Base-by-base conservation (phyloP, 2,888 invertebrate genomes). In the Thymelicus sylvestris region DNA sequence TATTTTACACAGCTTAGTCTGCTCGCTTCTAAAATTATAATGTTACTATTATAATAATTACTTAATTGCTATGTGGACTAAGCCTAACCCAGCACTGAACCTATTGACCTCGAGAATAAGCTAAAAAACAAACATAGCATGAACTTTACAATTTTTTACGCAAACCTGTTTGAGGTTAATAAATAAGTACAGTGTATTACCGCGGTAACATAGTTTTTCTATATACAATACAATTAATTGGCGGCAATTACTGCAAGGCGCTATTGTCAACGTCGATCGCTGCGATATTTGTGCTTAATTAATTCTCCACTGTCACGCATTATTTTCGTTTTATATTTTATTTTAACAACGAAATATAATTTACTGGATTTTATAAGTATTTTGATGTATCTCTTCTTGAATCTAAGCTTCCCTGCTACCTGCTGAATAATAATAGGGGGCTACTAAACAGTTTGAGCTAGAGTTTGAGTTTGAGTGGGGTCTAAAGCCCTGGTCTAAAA, bases 71-170 rank as follows among this genome's bases (percentile, higher is more conserved):
- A 2, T 70, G 50, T 70, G 52, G 7, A 70, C 41, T 44, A 6
- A 19, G 10, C 72, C 66, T 66, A 66, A 70, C 81, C 81, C 82
- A 81, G 77, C 78, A 74, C 77, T 84, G 82, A 86, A 87, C 85
- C 76, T 82, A 74, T 72, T 83, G 88, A 86, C 89, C 89, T 89
- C 89, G 84, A 85, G 81, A 82, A 82, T 82, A 82, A 83, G 78
- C 82, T 75, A 82, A 85, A 85, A 84, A 81, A 84, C 85, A 86
- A 86, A 82, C 86, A 67, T 60, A 85, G 85, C 81, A 83, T 89
- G 86, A 89, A 88, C 88, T 89, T 87, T 84, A 84, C 74, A 81
- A 75, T 79, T 81, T 87, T 89, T 88, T 87, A 87, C 81, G 47
- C 57, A 50, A 64, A 69, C 69, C 64, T 41, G 69, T 59, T 48